Evolutionary conservation across 1,140 invertebrate genomes (phyloP), one percentile per base, ranked within the genome.

Genomic region (Hyles vespertilio): DNA sequence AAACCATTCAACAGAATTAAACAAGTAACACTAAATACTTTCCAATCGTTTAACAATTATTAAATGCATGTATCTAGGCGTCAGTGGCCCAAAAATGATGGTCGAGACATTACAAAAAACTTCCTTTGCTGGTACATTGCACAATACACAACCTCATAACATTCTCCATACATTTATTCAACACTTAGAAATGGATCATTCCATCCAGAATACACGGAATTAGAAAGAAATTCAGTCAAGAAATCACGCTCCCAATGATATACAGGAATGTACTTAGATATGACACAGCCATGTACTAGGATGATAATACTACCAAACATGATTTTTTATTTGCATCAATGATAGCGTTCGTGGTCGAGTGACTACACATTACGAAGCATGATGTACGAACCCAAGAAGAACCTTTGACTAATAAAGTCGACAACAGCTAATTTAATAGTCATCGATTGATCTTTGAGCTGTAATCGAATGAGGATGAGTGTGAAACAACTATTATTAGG

Each of bases 11-110:
- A 73, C 71, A 76, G 65, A 71, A 67, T 68, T 74, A 79, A 84
- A 85, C 81, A 81, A 84, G 63, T 83, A 88, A 88, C 83, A 88
- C 74, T 88, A 86, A 86, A 88, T 65, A 63, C 85, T 79, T 86
- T 76, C 66, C 74, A 86, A 72, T 65, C 80, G 78, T 82, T 77
- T 83, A 88, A 88, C 85, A 86, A 84, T 40, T 40, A 88, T 78
- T 88, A 88, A 88, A 87, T 88, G 85, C 85, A 88, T 65, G 74
- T 78, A 74, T 60, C 69, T 58, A 76, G 76, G 83, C 77, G 69
- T 59, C 72, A 72, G 74, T 67, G 75, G 74, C 79, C 79, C 72
- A 68, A 74, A 74, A 71, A 72, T 77, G 61, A 65, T 70, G 71
- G 69, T 62, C 61, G 69, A 74, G 63, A 72, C 58, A 72, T 65